Base-by-base conservation (phyloP, 2,797 vertebrate genomes). In the Morus bassanus region DNA sequence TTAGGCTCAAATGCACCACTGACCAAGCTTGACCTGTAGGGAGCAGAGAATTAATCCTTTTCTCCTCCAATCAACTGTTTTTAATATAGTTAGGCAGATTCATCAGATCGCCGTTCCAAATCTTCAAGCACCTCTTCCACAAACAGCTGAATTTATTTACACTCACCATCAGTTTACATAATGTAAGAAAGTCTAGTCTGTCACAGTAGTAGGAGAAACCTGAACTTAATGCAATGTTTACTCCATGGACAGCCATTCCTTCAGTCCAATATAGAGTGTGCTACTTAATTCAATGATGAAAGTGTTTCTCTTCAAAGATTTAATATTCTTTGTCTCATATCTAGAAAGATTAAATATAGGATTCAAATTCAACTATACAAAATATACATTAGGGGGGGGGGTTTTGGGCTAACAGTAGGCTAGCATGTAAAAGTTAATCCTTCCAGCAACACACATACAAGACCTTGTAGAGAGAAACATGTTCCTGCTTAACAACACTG, bases 321-420 rank as follows among this genome's bases (percentile, higher is more conserved):
- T 68, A 60, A 33, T 80, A 67, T 25, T 28, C 14, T 61, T 72
- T 80, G 10, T 73, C 31, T 54, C 9, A 57, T 60, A 11, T 83
- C 43, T 43, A 63, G 24, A 83, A 80, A 51, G 5, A 56, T 51
- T 31, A 77, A 86, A 83, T 33, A 41, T 3, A 57, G 28, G 22
- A 89, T 33, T 73, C 31, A 51, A 88, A 76, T 7, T 50, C 12
- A 64, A 48, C 9, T 48, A 27, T 19, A 13, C 53, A 86, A 93
- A 56, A 60, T 37, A 64, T 0, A 8, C 2, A 8, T 72, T 13
- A 54, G 1, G 10, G 2, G 0, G 0, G 12, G 2, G 5, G 17
- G 69, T 45, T 46, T 41, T 57, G 43, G 11, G 45, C 24, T 54
- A 56, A 30, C 18, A 17, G 4, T 37, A 60, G 28, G 11, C 27